Base-by-base conservation (phyloP, 1,140 invertebrate species). In the Caenorhabditis inopinata region DNA sequence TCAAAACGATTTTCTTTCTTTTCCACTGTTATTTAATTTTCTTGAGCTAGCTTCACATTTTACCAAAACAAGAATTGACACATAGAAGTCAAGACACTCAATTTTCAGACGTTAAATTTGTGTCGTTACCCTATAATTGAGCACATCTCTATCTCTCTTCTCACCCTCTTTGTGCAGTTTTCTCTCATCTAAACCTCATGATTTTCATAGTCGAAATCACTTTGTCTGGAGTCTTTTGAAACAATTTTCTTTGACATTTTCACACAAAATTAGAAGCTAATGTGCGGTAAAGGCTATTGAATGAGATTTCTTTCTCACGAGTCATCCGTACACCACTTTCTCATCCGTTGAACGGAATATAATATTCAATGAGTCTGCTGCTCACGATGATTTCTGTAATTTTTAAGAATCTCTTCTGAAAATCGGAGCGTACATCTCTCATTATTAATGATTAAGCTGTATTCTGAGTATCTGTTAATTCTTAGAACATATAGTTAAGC, bases 161-260 rank as follows among this genome's bases (percentile, higher is more conserved):
- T 21, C n/a, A 3, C n/a, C 3, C 5, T 12, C 23, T 42, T 21
- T 21, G 11, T 7, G 12, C 11, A 9, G 12, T 42, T 68, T 68
- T 68, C 32, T 68, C 58, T 29, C 25, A 38, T 11, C 12, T 18
- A 9, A 38, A 38, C 23, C 58, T 18, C 58, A 32, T 68, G 58
- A 68, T 68, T 68, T 42, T 68, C 32, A 68, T 38, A 9, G 29
- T 21, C 29, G 18, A 68, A 68, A 35, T 32, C 58, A 11, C 29
- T 38, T 32, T 68, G 58, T n/a, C n/a, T n/a, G 32, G 3, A 23
- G 58, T 11, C 58, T 68, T 18, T 68, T 68, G 32, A 58, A 58
- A 58, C 53, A 58, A n/a, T 58, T 23, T 58, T 58, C 32, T 21
- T 68, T 9, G 18, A 32, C 32, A n/a, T 68, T 68, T 68, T 68